Evolutionary conservation across 35 echinoderm and acorn worm genomes (phyloP), one percentile per base, ranked within the genome.

Genomic region (Amphiura filiformis): DNA sequence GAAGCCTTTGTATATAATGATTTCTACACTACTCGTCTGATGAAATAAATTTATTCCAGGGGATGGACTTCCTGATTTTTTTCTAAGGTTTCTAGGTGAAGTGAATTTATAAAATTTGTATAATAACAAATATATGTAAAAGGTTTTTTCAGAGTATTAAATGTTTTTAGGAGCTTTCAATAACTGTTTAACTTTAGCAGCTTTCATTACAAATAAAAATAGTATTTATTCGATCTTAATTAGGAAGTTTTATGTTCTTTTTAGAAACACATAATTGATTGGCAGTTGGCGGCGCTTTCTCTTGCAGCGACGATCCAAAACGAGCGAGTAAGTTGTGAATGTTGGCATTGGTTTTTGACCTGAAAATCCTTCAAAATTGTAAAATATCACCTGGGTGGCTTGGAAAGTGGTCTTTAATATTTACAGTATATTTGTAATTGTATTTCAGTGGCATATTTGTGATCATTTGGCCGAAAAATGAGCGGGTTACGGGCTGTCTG

Each of bases 21-120:
- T 70, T 70, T n/a, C 3, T 70, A 23, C 61, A 70, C 61, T 13
- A 70, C 26, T 3, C 26, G 61, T 18, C 28, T 30, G 61, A 70
- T 11, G 26, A 70, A 11, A 30, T 4, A 70, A 70, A n/a, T 15
- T 26, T 70, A 13, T 70, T 11, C 26, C 26, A 70, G 61, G 61
- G 61, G 61, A 70, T 70, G 61, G 61, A 70, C 61, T 70, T 52
- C 61, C 61, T 70, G 61, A 70, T 70, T 70, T 70, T 70, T 70
- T 70, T 70, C 28, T n/a, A 7, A 52, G 44, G n/a, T n/a, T n/a
- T n/a, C n/a, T n/a, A n/a, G n/a, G n/a, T n/a, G n/a, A n/a, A n/a
- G n/a, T n/a, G n/a, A n/a, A n/a, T n/a, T n/a, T n/a, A n/a, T n/a
- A n/a, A n/a, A n/a, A n/a, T n/a, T n/a, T n/a, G n/a, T n/a, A n/a